phyloP scores from a whole-genome alignment of 2,113 vertebrate species.

The Centropus unirufus region DNA sequence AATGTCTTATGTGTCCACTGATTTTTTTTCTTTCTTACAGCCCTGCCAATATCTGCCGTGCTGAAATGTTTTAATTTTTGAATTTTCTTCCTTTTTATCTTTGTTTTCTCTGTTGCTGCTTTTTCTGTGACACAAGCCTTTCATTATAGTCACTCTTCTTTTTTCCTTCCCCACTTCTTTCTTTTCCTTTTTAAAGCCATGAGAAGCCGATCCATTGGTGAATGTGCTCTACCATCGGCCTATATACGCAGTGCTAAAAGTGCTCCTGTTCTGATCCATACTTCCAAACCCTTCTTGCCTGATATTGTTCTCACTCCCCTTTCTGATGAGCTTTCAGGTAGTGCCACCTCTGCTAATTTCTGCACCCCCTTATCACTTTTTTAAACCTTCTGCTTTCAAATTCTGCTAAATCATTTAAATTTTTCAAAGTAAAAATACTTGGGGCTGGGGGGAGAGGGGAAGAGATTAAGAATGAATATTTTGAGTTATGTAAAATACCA shows the following conservation, averaged over 20 bases:
- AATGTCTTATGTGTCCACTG: conserved; percentile 76
- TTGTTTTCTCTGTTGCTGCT: conserved; percentile 83
- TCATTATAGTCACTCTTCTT: conserved; percentile 85
- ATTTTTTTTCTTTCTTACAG: conserved; percentile 82
- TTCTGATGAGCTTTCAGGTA: conserved; percentile 99
- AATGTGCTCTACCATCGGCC: conserved; percentile 99
- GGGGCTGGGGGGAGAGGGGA: conserved; percentile 74
- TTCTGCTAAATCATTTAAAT: conserved; percentile 78
- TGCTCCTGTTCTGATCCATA: conserved; percentile 99
- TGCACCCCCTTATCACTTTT: conserved; percentile 85
- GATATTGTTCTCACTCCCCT: conserved; percentile 97
- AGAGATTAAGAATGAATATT: conserved; percentile 75
- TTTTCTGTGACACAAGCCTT: conserved; percentile 85
- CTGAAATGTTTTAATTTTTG: conserved; percentile 86
- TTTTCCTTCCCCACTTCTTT: conserved; percentile 84
- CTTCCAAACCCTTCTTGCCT: conserved; percentile 99
- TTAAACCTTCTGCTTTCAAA: conserved; percentile 82
- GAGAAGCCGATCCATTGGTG: conserved; percentile 99
- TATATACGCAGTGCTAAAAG: conserved; percentile 99
- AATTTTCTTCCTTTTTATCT: conserved; percentile 82
- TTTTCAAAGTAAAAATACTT: conserved; percentile 77
- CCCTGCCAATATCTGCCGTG: conserved; percentile 82
- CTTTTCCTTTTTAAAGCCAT: conserved; percentile 92
- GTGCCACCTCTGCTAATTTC: conserved; percentile 91
- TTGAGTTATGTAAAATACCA: conserved; percentile 74